Conservation (phyloP, 2,888 invertebrate species). For the Ceraclea dissimilis region DNA sequence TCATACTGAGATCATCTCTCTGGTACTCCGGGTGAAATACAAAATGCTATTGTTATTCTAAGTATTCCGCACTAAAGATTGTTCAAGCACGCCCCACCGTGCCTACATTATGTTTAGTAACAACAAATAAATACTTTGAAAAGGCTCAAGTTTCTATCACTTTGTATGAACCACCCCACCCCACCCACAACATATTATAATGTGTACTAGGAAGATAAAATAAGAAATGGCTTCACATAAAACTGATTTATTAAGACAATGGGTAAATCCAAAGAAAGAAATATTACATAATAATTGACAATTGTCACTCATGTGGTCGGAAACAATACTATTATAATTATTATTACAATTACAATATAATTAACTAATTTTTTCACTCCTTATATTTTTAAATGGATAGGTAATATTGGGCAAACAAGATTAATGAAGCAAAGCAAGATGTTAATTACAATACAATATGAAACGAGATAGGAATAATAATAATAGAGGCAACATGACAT, state of each 20-base stretch:
- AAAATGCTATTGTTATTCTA: not conserved
- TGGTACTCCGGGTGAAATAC: conserved; percentile 4
- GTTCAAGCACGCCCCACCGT: conserved; percentile 5
- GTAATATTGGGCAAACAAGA: conserved; percentile 20
- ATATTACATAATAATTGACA: conserved; percentile 20
- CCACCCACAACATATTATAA: no score
- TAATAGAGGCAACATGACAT: not conserved
- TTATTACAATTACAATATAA: conserved; percentile 3
- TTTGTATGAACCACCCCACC: no score
- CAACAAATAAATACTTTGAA: not conserved
- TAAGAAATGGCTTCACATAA: conserved; percentile 25
- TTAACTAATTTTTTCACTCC: conserved; percentile 18
- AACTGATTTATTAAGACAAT: conserved; percentile 26
- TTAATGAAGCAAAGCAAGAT: conserved; percentile 24
- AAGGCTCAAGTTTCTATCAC: not conserved
- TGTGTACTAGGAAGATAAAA: no score
- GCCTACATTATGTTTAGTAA: conserved; percentile 3
- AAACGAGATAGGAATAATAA: not conserved
- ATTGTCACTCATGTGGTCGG: conserved; percentile 21
- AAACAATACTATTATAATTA: conserved; percentile 22
- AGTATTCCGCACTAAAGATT: conserved; percentile 6
- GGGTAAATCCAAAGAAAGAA: conserved; percentile 25
- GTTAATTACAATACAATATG: conserved; percentile 9
- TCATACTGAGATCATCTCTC: not conserved
- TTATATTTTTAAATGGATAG: conserved; percentile 9